Conservation (phyloP, 2,113 vertebrate genomes). For the Murina feae region DNA sequence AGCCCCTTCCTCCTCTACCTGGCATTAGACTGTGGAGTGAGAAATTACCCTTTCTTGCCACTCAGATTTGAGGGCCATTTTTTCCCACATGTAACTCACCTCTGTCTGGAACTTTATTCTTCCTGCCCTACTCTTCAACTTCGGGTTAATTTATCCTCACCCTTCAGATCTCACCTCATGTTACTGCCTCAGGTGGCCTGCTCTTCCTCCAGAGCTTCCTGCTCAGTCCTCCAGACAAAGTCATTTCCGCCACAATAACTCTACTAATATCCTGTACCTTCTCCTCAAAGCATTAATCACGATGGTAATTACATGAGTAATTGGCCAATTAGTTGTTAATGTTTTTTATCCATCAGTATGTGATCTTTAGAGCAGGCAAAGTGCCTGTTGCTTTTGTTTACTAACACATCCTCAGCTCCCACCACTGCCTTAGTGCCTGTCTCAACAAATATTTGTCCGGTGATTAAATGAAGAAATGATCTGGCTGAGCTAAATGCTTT, state of each 20-base stretch:
- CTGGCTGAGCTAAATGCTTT: background rate
- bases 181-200: background rate
- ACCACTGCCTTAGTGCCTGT: background rate
- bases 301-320: conserved; percentile 41
- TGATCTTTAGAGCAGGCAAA: conserved; percentile 4
- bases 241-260: background rate
- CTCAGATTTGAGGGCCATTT: background rate
- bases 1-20: background rate
- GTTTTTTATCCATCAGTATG: background rate
- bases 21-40: background rate
- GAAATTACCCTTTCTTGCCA: background rate
- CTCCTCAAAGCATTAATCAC: conserved; percentile 16
- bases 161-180: background rate
- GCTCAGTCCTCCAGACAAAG: background rate
- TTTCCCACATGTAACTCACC: background rate
- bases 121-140: background rate
- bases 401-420: background rate
- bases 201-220: background rate
- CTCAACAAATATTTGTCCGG: background rate
- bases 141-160: background rate
- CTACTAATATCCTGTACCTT: background rate
- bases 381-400: background rate
- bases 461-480: conserved; percentile 34
- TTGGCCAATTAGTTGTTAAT: conserved; percentile 23
- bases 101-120: background rate